Evolutionary conservation across 2,797 vertebrate genomes (phyloP).

Genomic region (Esox lucius): DNA sequence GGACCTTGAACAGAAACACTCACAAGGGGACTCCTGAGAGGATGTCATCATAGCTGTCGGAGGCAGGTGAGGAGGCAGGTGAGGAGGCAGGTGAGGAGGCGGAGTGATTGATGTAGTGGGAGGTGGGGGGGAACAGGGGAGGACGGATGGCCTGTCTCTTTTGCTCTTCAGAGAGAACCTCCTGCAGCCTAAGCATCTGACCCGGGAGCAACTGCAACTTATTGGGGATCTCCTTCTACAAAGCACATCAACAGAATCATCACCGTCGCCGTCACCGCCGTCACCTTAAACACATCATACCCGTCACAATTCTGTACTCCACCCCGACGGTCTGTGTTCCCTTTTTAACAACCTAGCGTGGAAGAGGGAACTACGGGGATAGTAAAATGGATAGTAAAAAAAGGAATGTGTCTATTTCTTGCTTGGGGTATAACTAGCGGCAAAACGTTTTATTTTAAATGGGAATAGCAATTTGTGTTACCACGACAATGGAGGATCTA

Average conservation of each 20-base stretch:
- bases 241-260: not conserved
- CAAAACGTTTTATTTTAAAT: no score
- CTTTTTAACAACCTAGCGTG: no score
- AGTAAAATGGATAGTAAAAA: no score
- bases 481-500: not conserved
- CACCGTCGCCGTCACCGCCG: not conserved
- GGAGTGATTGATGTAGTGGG: not conserved
- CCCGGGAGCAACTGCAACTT: constrained; percentile 66
- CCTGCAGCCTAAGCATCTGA: constrained; percentile 57
- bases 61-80: not conserved
- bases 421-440: no score
- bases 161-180: constrained; percentile 53
- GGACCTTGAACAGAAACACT: constrained; percentile 19
- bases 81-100: not conserved
- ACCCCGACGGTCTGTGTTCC: no score
- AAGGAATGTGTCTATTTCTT: no score
- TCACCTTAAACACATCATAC: no score
- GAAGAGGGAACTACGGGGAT: no score
- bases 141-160: constrained; percentile 20
- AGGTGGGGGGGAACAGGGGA: not conserved
- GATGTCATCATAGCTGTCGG: not conserved
- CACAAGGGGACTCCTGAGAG: constrained; percentile 42
- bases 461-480: not conserved
- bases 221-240: constrained; percentile 62
- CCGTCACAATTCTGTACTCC: no score